Conservation (phyloP, 2,113 vertebrate species). For the Asarcornis scutulata region DNA sequence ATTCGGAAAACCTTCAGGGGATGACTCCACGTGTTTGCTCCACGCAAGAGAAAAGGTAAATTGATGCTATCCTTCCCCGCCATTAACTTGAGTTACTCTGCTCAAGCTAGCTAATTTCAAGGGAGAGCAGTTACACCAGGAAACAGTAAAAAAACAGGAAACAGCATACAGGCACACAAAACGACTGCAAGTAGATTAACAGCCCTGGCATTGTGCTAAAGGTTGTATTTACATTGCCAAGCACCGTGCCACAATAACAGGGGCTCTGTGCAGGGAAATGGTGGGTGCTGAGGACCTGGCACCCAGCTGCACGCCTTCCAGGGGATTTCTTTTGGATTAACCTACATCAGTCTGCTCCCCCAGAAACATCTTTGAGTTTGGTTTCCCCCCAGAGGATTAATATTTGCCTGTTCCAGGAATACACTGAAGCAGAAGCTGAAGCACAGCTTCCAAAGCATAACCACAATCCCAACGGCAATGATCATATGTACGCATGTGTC, state of each 20-base stretch:
- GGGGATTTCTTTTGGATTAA: not conserved
- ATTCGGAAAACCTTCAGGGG: conserved; percentile 16
- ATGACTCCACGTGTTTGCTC: not conserved
- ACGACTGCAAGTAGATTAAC: not conserved
- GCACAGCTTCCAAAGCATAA: not conserved
- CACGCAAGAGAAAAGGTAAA: not conserved
- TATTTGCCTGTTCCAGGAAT: not conserved
- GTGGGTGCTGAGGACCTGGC: not conserved
- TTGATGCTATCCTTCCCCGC: not conserved
- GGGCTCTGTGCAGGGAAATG: not conserved
- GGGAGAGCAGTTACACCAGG: not conserved
- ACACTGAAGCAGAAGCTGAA: fast-evolving
- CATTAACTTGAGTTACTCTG: not conserved
- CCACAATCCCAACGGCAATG: not conserved
- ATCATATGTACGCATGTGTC: fast-evolving
- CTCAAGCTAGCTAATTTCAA: not conserved
- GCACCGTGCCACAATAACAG: not conserved
- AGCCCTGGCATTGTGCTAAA: not conserved
- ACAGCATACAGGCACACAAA: not conserved
- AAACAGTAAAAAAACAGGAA: not conserved
- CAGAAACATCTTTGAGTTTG: not conserved
- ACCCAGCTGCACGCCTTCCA: not conserved
- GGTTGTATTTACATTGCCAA: not conserved
- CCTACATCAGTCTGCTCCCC: not conserved
- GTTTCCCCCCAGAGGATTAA: not conserved